A percentile compares a stretch with the other conserved stretches of the same genome.
Conservation (phyloP, 1,140 invertebrate genomes). For the Homalodisca vitripennis region DNA sequence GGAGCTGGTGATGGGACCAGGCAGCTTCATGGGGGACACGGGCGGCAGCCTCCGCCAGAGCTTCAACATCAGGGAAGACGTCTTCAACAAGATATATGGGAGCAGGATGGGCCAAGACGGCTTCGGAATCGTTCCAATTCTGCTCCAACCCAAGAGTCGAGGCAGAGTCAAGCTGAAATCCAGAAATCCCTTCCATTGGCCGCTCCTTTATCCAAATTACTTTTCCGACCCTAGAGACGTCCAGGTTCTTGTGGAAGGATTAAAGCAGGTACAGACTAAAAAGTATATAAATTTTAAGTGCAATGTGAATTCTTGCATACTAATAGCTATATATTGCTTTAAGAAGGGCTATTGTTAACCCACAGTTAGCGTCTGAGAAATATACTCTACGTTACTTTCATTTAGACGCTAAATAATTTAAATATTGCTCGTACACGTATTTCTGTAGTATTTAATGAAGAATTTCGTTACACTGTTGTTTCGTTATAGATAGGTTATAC, state of each 20-base stretch:
- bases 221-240: constrained; percentile 43
- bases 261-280: constrained; percentile 50
- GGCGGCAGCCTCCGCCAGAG: constrained; percentile 61
- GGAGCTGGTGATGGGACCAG: constrained; percentile 74
- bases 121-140: constrained; percentile 51
- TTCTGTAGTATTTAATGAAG: no score
- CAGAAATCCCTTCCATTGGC: constrained; percentile 58
- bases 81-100: constrained; percentile 39
- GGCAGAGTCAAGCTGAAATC: constrained; percentile 52
- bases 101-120: constrained; percentile 44
- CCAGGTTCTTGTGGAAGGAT: constrained; percentile 52
- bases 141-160: constrained; percentile 52
- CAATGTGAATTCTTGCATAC: no score
- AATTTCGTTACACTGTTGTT: no score
- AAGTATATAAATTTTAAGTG: no score
- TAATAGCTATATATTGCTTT: background rate
- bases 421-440: no score
- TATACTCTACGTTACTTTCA: no score
- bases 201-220: constrained; percentile 61
- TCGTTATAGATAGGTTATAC: no score
- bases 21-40: constrained; percentile 68
- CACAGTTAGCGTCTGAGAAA: no score
- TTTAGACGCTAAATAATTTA: no score
- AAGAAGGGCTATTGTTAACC: background rate
- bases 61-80: constrained; percentile 42